Evolutionary conservation across 2,888 invertebrate species (phyloP), one percentile per base, ranked within the genome.

Genomic region (Ophioninae sp.): DNA sequence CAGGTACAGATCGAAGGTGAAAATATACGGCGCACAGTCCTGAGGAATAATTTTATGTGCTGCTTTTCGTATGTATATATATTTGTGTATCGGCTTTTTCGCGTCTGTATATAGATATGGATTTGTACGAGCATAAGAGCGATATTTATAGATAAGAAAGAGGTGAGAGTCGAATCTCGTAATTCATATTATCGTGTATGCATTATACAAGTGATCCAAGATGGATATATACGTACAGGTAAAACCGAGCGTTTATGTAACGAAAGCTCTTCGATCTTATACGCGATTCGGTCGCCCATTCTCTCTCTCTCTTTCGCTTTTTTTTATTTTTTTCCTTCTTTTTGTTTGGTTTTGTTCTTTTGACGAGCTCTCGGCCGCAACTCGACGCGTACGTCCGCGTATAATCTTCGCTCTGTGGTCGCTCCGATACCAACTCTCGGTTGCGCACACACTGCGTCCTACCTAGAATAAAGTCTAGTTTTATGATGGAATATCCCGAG

Each of bases 211-310:
- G 76, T 65, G 63, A 10, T n/a, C 58, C 10, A 30, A 30, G 13
- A 41, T 61, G n/a, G 44, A 17, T 77, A 13, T 58, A 22, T 69
- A 37, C 30, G 30, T 30, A 30, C n/a, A n/a, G n/a, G n/a, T 30
- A 30, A 30, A 44, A 73, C 64, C 64, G 51, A 74, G 22, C 56
- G 61, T 72, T 81, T 81, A 76, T 72, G 51, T 81, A 81, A 81
- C 75, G 67, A 81, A 81, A 81, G 76, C 81, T 81, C 67, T 76
- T 67, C 81, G 81, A 76, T 81, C 58, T 76, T 76, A 81, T 76
- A 76, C 72, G 59, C 41, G 58, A n/a, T 71, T 65, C 61, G 51
- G 77, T 63, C 59, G 59, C 81, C 76, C 72, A 76, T 81, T 72
- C 76, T 71, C 51, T 37, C 76, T 58, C 44, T 67, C 8, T 59